phyloP scores from a whole-genome alignment of 2,888 invertebrate species.

The Gerris lacustris region DNA sequence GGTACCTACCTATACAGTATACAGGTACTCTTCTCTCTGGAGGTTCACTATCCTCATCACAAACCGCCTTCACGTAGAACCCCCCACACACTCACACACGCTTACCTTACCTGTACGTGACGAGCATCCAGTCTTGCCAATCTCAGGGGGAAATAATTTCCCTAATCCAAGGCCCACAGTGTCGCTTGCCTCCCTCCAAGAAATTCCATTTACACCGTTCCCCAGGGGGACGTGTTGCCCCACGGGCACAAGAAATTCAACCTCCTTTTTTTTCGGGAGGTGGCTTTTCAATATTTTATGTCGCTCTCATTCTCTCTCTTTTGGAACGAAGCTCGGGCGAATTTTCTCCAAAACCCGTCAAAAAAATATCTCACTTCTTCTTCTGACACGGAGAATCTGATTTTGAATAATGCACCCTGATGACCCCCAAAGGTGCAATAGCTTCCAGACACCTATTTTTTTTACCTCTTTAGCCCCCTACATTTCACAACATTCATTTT shows the following conservation, averaged over 20 bases:
- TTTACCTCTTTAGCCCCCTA: background rate
- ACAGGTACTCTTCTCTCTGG: too few species aligned
- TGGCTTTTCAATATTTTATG: slow-evolving; percentile 3
- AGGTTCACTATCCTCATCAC: background rate
- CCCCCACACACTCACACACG: background rate
- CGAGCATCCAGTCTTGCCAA: slow-evolving; percentile 1
- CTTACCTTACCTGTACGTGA: background rate
- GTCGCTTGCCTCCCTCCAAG: background rate
- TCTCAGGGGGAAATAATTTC: slow-evolving; percentile 1
- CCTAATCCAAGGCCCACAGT: background rate
- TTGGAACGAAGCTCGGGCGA: background rate
- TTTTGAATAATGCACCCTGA: slow-evolving; percentile 3
- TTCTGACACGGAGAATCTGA: background rate
- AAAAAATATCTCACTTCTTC: background rate
- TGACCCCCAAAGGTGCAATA: slow-evolving; percentile 1
- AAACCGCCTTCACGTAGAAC: background rate
- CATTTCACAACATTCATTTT: too few species aligned
- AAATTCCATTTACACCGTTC: slow-evolving; percentile 3
- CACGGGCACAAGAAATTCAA: background rate
- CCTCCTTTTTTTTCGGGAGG: too few species aligned
- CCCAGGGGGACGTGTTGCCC: background rate
- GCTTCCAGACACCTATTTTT: background rate
- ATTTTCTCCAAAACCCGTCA: background rate
- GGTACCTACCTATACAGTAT: too few species aligned
- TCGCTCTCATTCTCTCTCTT: background rate